Conservation (phyloP, 2,888 invertebrate species). For the Sphaerophoria rueppellii region DNA sequence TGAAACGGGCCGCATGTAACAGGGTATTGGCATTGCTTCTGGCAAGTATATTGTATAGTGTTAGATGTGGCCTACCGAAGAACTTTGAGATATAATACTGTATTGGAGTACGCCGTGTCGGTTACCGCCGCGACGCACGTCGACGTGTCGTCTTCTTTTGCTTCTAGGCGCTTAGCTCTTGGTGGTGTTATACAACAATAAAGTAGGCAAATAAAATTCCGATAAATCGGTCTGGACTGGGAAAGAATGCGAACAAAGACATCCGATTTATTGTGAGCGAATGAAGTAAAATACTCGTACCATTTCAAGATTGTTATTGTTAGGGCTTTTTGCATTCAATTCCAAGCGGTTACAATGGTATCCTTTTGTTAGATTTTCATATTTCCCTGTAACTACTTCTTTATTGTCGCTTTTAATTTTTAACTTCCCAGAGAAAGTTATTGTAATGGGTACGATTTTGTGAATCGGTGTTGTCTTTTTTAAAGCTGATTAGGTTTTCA, state of each 20-base stretch:
- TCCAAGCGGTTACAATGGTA: constrained; percentile 55
- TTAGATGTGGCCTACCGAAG: not conserved
- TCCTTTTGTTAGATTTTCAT: constrained; percentile 44
- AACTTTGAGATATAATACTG: no score
- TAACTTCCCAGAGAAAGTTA: no score
- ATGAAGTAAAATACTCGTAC: constrained; percentile 20
- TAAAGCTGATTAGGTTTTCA: no score
- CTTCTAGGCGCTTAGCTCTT: constrained; percentile 54
- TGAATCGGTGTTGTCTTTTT: no score
- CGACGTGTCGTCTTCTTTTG: constrained; percentile 46
- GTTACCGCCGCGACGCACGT: no score
- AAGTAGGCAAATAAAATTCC: constrained; percentile 72
- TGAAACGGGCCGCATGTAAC: constrained; percentile 28
- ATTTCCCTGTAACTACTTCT: constrained; percentile 49
- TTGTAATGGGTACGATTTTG: no score
- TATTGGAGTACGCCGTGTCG: no score
- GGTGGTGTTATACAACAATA: not conserved
- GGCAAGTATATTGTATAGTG: not conserved
- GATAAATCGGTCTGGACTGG: not conserved
- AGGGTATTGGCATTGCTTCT: constrained; percentile 38
- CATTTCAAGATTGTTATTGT: constrained; percentile 67
- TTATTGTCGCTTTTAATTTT: constrained; percentile 28
- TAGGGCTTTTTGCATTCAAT: constrained; percentile 67
- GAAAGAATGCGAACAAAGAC: constrained; percentile 30
- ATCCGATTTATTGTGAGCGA: constrained; percentile 49